Conservation (phyloP, 2,113 vertebrate species). For the Cyrtonyx montezumae region DNA sequence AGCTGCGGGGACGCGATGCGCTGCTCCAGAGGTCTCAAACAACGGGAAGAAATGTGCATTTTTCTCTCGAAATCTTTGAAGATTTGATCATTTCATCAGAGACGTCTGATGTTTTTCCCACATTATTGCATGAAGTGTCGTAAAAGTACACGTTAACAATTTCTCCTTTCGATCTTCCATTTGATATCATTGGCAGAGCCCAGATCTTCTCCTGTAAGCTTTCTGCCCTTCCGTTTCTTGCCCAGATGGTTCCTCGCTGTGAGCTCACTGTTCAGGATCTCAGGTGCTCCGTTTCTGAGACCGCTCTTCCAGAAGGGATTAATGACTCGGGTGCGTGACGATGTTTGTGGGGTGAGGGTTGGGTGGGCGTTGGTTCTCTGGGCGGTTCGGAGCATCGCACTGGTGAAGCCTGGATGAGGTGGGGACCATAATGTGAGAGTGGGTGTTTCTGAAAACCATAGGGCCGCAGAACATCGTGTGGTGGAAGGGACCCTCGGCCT, state of each 20-base stretch:
- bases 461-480: too few relatives aligned
- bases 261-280: not conserved
- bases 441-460: not conserved
- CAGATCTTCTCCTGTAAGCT: not conserved
- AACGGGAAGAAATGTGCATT: accelerated
- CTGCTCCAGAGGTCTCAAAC: not conserved
- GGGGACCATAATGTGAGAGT: not conserved
- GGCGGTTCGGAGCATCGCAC: not conserved
- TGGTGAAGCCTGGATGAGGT: not conserved
- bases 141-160: not conserved
- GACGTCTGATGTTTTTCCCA: not conserved
- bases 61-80: not conserved
- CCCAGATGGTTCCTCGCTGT: not conserved
- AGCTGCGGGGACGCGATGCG: not conserved
- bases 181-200: not conserved
- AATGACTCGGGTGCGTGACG: not conserved
- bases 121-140: accelerated
- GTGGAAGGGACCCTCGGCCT: too few relatives aligned
- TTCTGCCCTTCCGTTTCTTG: not conserved
- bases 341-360: not conserved
- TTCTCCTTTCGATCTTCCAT: not conserved
- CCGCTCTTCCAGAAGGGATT: not conserved
- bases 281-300: not conserved
- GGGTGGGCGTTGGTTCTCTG: not conserved
- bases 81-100: not conserved